A percentile compares a stretch with the other conserved stretches of the same genome.
Conservation (phyloP, 2,797 vertebrate genomes). For the Spondyliosoma cantharus region DNA sequence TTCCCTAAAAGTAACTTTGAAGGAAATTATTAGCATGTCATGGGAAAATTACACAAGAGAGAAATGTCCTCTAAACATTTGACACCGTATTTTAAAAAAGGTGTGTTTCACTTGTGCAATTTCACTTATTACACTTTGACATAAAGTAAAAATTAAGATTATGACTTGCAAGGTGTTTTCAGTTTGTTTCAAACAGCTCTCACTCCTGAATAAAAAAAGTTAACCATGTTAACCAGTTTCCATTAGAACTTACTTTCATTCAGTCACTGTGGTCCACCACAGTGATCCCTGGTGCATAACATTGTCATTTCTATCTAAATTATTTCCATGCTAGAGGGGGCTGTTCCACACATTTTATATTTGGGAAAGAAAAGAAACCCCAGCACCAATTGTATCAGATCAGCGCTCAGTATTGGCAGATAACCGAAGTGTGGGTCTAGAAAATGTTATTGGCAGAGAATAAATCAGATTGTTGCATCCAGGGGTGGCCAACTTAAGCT, state of each 20-base stretch:
- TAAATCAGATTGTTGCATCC: not conserved
- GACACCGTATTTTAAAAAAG: not conserved
- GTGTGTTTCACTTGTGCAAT: not conserved
- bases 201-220: not conserved
- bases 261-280: not conserved
- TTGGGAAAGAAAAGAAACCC: not conserved
- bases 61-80: not conserved
- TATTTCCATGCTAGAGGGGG: not conserved
- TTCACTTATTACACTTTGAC: slow-evolving; percentile 13
- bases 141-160: not conserved
- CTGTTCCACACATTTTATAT: not conserved
- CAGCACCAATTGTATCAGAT: not conserved
- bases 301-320: not conserved
- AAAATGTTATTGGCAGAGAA: not conserved
- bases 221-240: not conserved
- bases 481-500: too few species aligned
- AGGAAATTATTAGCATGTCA: slow-evolving; percentile 50
- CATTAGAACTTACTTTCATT: not conserved
- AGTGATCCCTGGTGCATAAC: not conserved
- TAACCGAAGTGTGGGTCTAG: not conserved
- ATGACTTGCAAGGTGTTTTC: not conserved
- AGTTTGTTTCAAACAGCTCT: slow-evolving; percentile 12
- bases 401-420: not conserved
- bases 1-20: slow-evolving; percentile 58
- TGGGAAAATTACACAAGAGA: slow-evolving; percentile 20